A percentile compares a stretch with the other conserved stretches of the same genome.
These are phyloP conservation scores for Panthera uncia DNA, from an alignment of 2,113 vertebrate genomes.

Conservation along the genomic window DNA sequence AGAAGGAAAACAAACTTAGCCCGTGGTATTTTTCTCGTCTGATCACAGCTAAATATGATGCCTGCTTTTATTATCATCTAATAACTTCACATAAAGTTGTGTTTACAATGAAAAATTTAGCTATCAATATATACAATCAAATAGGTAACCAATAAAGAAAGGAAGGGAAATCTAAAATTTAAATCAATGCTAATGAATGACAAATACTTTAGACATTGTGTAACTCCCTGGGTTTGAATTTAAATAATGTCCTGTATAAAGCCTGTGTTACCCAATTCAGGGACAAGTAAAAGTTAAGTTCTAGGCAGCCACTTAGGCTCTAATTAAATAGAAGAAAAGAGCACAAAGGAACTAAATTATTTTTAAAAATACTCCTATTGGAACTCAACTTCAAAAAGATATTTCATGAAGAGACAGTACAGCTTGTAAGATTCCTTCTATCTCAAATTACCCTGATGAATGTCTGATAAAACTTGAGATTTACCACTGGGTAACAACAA, in stretches of 20 bases:
- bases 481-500: slow-evolving; percentile 82
- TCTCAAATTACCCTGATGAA: slow-evolving; percentile 89
- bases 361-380: slow-evolving; percentile 73
- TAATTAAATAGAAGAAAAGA: slow-evolving; percentile 71
- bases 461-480: slow-evolving; percentile 81
- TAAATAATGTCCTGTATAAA: slow-evolving; percentile 80
- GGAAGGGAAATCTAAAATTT: slow-evolving; percentile 78
- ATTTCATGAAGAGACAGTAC: slow-evolving; percentile 81
- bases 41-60: slow-evolving; percentile 60
- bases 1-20: slow-evolving; percentile 44
- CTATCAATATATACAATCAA: slow-evolving; percentile 60
- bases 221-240: slow-evolving; percentile 71
- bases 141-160: slow-evolving; percentile 61
- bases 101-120: slow-evolving; percentile 55
- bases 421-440: slow-evolving; percentile 82
- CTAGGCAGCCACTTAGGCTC: slow-evolving; percentile 63
- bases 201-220: slow-evolving; percentile 77
- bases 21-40: slow-evolving; percentile 55
- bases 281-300: slow-evolving; percentile 72
- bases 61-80: slow-evolving; percentile 41
- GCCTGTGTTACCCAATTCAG: slow-evolving; percentile 68
- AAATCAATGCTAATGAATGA: slow-evolving; percentile 82
- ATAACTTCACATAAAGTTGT: slow-evolving; percentile 51
- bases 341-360: slow-evolving; percentile 77
- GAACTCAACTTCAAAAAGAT: slow-evolving; percentile 88